Percentiles rank a stretch among this genome's conserved stretches.
Conservation (phyloP, 1,140 invertebrate species). For the Hyposmocoma kahamanoa region DNA sequence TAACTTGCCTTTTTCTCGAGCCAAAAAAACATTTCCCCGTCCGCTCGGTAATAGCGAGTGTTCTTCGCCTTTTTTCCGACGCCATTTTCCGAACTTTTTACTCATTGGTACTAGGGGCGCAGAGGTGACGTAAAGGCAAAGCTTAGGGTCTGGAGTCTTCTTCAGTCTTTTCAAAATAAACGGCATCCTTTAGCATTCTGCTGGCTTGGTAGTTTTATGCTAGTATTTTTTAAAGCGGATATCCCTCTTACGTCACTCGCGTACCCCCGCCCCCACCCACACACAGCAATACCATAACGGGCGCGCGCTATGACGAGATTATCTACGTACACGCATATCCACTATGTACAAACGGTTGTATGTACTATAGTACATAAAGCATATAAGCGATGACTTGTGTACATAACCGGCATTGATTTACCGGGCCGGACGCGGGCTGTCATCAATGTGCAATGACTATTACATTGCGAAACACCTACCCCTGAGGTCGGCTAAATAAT, state of each 20-base stretch:
- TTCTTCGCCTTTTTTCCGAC: conserved; percentile 31
- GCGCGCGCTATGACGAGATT: conserved; percentile 71
- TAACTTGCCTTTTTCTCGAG: conserved; percentile 27
- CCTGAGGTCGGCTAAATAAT: too few species aligned
- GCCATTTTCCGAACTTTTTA: conserved; percentile 49
- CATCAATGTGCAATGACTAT: conserved; percentile 43
- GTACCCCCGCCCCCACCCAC: conserved; percentile 37
- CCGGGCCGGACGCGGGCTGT: conserved; percentile 57
- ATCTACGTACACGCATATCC: conserved; percentile 64
- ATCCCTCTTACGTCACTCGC: conserved; percentile 54
- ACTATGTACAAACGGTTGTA: conserved; percentile 55
- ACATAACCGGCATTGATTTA: conserved; percentile 68
- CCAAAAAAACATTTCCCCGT: conserved; percentile 38
- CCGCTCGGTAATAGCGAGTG: conserved; percentile 37
- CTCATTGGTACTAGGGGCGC: conserved; percentile 44
- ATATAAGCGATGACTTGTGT: conserved; percentile 66
- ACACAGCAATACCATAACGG: conserved; percentile 71
- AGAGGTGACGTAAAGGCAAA: too few species aligned
- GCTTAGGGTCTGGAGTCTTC: conserved; percentile 49
- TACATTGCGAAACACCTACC: too few species aligned
- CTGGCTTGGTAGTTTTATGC: conserved; percentile 55
- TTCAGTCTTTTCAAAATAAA: conserved; percentile 64
- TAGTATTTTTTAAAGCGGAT: conserved; percentile 71
- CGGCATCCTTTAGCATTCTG: conserved; percentile 63
- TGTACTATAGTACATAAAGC: conserved; percentile 53